Evolutionary conservation across 1,140 invertebrate species (phyloP), one percentile per base, ranked within the genome.

Genomic region (Teleogryllus occipitalis): DNA sequence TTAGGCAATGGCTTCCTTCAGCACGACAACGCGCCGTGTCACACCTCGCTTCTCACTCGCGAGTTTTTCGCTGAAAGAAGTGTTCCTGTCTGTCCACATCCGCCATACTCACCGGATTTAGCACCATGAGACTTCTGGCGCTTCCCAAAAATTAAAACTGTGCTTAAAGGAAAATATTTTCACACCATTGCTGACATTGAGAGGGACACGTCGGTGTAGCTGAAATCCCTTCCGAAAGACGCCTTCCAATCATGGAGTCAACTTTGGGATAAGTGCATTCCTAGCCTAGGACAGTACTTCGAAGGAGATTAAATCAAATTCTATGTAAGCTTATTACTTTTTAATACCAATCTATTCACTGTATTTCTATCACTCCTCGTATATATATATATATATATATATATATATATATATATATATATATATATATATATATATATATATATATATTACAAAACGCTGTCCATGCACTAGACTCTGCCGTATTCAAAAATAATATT

Each of bases 1-100:
- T 76, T 5, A 7, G 21, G 7, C 12, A 21, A 14, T 39, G 22
- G 81, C 47, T 84, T 82, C 82, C 76, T 82, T n/a, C 83, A 85
- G 47, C 84, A 85, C 80, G 84, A 85, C 81, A 86, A 85, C 82
- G 83, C 83, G 14, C 82, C 82, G 39, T 78, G 81, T 54, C 82
- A 85, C 77, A 79, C 79, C 54, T 80, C 83, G 15, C 73, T 83
- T 8, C 46, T 83, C 49, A 75, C 82, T 7, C 39, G 81, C 27
- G 76, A 81, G 73, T 83, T 82, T 82, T 82, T 83, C 78, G 78
- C 76, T 39, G 82, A 81, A 80, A 81, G 85, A 79, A 79, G 78
- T 12, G 83, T 83, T 80, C 73, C 82, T 27, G 22, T 82, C 54
- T 72, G 83, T 78, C 81, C 75, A 39, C 84, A 85, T 73, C 80